phyloP scores from a whole-genome alignment of 2,888 invertebrate species.

The Diplolepis rosae region DNA sequence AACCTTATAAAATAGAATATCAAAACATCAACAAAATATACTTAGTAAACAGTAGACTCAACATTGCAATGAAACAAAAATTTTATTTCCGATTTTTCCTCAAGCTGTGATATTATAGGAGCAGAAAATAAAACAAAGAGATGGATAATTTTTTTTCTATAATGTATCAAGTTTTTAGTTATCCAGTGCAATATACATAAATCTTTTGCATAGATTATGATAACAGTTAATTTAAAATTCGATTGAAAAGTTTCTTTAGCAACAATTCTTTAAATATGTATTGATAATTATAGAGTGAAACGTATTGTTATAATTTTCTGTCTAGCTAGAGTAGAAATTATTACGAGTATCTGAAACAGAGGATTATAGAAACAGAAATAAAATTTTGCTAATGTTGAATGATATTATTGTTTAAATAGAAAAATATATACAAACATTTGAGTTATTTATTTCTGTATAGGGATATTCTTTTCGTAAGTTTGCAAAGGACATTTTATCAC shows the following conservation, averaged over 20 bases:
- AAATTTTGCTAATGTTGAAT: too few relatives aligned
- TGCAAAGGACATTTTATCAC: too few relatives aligned
- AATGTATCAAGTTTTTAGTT: slow-evolving; percentile 18
- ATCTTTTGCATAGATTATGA: background rate
- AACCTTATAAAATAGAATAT: background rate
- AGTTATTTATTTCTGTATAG: too few relatives aligned
- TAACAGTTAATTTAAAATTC: background rate
- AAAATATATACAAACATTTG: too few relatives aligned
- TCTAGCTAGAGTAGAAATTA: background rate
- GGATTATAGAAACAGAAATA: too few relatives aligned
- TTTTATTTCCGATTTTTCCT: background rate
- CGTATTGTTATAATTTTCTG: background rate
- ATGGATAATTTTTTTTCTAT: slow-evolving; percentile 19
- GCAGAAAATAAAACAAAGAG: background rate
- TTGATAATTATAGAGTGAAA: background rate
- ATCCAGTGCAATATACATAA: slow-evolving; percentile 10
- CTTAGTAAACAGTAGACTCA: background rate
- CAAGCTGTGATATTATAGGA: slow-evolving; percentile 32
- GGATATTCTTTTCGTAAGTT: too few relatives aligned
- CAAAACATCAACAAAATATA: background rate
- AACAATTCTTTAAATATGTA: background rate
- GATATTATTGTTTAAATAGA: too few relatives aligned
- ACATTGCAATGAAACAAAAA: background rate
- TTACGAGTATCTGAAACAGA: too few relatives aligned
- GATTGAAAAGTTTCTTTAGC: background rate